Percentiles rank a stretch among this genome's conserved stretches.
phyloP scores from a whole-genome alignment of 2,888 invertebrate species.

The Ennomos erosarius region DNA sequence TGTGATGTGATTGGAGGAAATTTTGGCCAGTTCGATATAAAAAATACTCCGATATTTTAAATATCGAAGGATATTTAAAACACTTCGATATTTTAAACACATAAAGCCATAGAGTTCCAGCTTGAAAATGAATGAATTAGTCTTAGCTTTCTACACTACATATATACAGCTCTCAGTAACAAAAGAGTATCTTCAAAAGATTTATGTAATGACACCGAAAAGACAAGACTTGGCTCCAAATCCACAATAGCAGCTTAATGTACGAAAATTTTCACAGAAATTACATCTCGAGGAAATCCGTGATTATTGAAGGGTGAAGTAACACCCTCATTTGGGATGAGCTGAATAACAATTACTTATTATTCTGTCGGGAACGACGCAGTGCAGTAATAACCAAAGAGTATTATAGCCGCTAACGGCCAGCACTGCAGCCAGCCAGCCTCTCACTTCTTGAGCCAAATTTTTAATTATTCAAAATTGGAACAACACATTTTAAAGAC shows the following conservation, averaged over 20 bases:
- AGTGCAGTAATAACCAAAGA: slow-evolving; percentile 56
- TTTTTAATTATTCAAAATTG: slow-evolving; percentile 66
- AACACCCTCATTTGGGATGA: slow-evolving; percentile 52
- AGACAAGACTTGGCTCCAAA: slow-evolving; percentile 31
- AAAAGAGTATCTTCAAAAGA: slow-evolving; percentile 1
- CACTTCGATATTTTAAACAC: too few species aligned
- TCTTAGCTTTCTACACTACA: too few species aligned
- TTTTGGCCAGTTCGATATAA: too few species aligned
- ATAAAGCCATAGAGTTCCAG: too few species aligned
- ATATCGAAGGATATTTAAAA: too few species aligned
- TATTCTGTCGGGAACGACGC: slow-evolving; percentile 48
- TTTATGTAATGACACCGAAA: slow-evolving; percentile 17
- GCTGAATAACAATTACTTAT: slow-evolving; percentile 57
- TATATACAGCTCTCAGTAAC: too few species aligned
- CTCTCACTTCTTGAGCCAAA: slow-evolving; percentile 59
- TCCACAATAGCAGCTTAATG: slow-evolving; percentile 37
- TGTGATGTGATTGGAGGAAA: too few species aligned
- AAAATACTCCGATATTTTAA: too few species aligned
- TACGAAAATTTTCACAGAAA: slow-evolving; percentile 40
- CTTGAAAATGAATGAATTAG: too few species aligned
- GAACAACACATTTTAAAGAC: slow-evolving; percentile 29
- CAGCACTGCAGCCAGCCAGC: slow-evolving; percentile 44
- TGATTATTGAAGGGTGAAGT: slow-evolving; percentile 52
- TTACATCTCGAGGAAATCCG: slow-evolving; percentile 37
- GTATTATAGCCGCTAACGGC: slow-evolving; percentile 25